Base-by-base conservation (phyloP, 1,140 invertebrate genomes). In the Coboldia fuscipes region DNA sequence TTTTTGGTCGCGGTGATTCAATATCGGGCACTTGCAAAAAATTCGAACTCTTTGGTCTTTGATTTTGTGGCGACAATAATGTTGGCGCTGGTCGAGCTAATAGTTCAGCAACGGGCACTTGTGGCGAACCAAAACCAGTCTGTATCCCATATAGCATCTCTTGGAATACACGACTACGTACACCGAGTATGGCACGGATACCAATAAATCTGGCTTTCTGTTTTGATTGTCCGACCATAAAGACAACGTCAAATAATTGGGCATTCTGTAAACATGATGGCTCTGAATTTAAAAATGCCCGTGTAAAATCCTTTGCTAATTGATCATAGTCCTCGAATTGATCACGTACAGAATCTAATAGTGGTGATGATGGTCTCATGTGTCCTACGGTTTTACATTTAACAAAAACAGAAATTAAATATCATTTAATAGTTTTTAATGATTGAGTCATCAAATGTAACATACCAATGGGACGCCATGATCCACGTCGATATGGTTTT, bases 101-200 rank as follows among this genome's bases (percentile, higher is more conserved):
- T 30, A 89, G 58, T 52, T 90, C 82, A 0, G 82, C 83, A 3
- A 88, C 82, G 1, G 83, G 84, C 36, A 86, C 82, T 63, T 86
- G 83, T 2, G 81, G 84, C 33, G 82, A 86, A n/a, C 85, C 83
- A 49, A 89, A 89, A 24, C 83, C 83, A 0, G 84, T 82, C 47
- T 85, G 82, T 43, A 92, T 90, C 37, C 86, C 86, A 51, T 92
- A 92, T 14, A 93, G 57, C 84, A 93, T 90, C 61, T 93, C 85
- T 41, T 55, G 52, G 42, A 55, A 55, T 8, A 55, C 52, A 9
- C 52, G 42, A 41, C 48, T 51, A 42, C 86, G 61, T 2, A 93
- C 85, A 14, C 84, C 86, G 15, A 93, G 60, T 43, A 92, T 90
- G 5, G 86, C 86, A 44, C 86, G 57, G 3, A 93, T 84, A 0